Percentiles rank a stretch among this genome's conserved stretches.
Conservation (phyloP, 2,888 invertebrate species). For the Eupithecia pulchellata region DNA sequence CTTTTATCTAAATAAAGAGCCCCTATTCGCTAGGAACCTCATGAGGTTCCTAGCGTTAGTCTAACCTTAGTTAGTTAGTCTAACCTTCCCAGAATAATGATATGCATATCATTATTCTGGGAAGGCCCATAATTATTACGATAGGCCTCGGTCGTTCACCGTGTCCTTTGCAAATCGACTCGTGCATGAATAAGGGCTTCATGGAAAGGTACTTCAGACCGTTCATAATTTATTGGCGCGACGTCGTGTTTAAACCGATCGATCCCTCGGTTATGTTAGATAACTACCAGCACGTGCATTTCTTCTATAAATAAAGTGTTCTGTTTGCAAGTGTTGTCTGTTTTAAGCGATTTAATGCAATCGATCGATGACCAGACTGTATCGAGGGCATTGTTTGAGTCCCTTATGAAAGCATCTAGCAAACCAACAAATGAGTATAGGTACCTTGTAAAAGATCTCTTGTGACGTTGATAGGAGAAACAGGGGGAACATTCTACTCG, state of each 20-base stretch:
- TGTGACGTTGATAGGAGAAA: too few relatives aligned
- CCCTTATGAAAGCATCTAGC: not conserved
- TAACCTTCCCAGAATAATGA: too few relatives aligned
- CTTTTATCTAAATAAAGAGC: not conserved
- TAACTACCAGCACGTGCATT: not conserved
- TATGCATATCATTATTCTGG: not conserved
- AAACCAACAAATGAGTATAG: not conserved
- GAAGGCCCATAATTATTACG: not conserved
- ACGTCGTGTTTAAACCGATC: not conserved
- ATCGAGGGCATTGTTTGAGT: not conserved
- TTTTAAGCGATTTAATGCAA: not conserved
- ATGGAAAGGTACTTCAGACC: conserved; percentile 6
- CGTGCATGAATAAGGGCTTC: conserved; percentile 13
- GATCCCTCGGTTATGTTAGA: not conserved
- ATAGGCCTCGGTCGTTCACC: conserved; percentile 7
- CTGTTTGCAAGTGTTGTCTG: not conserved
- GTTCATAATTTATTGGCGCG: conserved; percentile 16
- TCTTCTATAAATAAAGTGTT: not conserved
- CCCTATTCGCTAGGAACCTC: not conserved
- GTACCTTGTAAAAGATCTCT: too few relatives aligned
- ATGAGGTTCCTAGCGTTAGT: too few relatives aligned
- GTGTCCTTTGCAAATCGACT: conserved; percentile 16
- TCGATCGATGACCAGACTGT: not conserved
- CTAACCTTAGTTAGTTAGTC: too few relatives aligned
- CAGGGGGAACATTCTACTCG: too few relatives aligned